Percentiles rank a stretch among this genome's conserved stretches.
These are phyloP conservation scores for Gorsachius magnificus DNA, from an alignment of 2,797 vertebrate genomes.

Conservation along the genomic window DNA sequence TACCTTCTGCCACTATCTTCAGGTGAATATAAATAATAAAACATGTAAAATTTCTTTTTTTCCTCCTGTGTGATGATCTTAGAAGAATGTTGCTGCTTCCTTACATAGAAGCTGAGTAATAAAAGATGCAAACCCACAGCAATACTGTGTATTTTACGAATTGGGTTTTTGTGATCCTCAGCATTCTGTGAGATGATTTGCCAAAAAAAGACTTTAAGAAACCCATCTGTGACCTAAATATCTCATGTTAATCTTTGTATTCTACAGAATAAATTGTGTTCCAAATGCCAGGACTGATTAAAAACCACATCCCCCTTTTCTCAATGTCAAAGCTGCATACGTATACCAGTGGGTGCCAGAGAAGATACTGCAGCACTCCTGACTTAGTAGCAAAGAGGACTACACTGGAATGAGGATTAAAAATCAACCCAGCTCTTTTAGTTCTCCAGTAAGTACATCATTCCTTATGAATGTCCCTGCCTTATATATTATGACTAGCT, in stretches of 20 bases:
- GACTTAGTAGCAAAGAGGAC: constrained; percentile 25
- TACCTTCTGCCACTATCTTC: background rate
- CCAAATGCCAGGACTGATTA: constrained; percentile 55
- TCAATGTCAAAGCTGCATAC: constrained; percentile 72
- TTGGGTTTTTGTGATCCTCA: constrained; percentile 40
- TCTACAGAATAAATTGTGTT: constrained; percentile 48
- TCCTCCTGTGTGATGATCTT: constrained; percentile 50
- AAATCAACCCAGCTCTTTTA: constrained; percentile 38
- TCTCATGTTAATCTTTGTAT: constrained; percentile 52
- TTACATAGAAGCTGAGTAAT: constrained; percentile 41
- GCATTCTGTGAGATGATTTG: constrained; percentile 39
- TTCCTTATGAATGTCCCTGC: background rate
- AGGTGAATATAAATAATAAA: constrained; percentile 15
- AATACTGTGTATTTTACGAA: constrained; percentile 73
- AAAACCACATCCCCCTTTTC: constrained; percentile 29
- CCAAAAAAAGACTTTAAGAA: constrained; percentile 65
- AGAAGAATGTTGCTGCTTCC: constrained; percentile 49
- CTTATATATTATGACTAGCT: background rate
- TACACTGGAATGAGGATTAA: constrained; percentile 22
- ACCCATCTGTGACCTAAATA: constrained; percentile 71
- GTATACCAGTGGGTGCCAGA: constrained; percentile 44
- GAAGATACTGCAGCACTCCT: constrained; percentile 64
- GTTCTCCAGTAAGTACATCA: background rate
- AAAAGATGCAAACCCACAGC: constrained; percentile 68
- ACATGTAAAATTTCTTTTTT: background rate